Percentiles rank a stretch among this genome's conserved stretches.
Evolutionary conservation across 1,140 invertebrate genomes (phyloP).

Genomic region (Lamellibrachia luymesi): DNA sequence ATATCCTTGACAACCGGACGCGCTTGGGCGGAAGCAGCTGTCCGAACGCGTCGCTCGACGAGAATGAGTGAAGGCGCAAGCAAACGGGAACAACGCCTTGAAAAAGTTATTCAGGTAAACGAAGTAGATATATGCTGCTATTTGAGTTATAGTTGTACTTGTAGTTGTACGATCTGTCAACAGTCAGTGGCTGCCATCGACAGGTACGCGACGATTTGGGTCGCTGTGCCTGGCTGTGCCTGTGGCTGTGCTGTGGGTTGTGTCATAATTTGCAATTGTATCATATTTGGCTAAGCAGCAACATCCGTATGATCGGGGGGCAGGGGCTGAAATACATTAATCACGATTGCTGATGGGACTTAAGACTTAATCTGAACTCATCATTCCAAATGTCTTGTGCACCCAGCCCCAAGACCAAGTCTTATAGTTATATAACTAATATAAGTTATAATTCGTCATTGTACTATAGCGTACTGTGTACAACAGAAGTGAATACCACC

Average conservation of each 20-base stretch:
- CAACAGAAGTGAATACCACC: too few relatives aligned
- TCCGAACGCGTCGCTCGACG: neutral
- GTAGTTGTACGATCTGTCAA: neutral
- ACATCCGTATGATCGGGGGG: neutral
- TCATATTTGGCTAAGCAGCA: neutral
- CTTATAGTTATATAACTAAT: too few relatives aligned
- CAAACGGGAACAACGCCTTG: conserved; percentile 13
- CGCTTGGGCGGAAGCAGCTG: neutral
- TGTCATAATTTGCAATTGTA: neutral
- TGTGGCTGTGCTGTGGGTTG: too few relatives aligned
- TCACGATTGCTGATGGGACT: too few relatives aligned
- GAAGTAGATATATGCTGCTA: neutral
- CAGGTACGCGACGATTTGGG: neutral
- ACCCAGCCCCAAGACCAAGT: too few relatives aligned
- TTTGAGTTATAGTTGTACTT: neutral
- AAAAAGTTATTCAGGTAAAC: conserved; percentile 20
- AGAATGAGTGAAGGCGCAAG: conserved; percentile 11
- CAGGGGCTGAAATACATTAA: too few relatives aligned
- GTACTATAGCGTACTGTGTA: too few relatives aligned
- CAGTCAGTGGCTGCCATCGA: neutral
- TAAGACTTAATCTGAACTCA: too few relatives aligned
- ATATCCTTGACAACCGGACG: neutral
- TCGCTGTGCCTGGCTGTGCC: neutral
- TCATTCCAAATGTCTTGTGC: too few relatives aligned
- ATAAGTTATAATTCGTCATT: too few relatives aligned